Base-by-base conservation (phyloP, 2,888 invertebrate genomes). In the Phrixothrix hirtus region DNA sequence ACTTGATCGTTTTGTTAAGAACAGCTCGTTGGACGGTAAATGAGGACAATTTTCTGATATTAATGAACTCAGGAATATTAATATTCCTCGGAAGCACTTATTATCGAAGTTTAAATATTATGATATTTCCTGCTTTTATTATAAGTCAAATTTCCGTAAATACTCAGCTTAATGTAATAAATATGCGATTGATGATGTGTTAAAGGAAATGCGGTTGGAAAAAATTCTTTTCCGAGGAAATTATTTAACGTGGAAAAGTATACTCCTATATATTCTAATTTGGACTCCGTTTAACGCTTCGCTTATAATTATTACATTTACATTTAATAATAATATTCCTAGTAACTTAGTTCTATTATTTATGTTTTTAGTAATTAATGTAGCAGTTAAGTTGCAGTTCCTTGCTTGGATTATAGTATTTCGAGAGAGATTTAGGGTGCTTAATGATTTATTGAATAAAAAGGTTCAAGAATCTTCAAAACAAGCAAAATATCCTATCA, bases 401-500 rank as follows among this genome's bases (percentile, higher is more conserved):
- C 7, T 27, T 32, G 17, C 50, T 3, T 44, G 46, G 11, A 36
- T 25, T 17, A 15, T 37, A 11, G 15, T 36, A 12, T 12, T 55
- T 25, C 44, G 25, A n/a, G 11, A 36, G 6, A 36, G 55, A 1
- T 13, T 39, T 27, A 6, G 10, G 15, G 26, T 39, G 9, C 26
- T 39, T 7, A 39, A 39, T 39, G 6, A 27, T 4, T 6, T 39
- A 1, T 25, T 39, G 5, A 11, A 26, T 11, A 21, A 16, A n/a
- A 56, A 50, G 34, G 17, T 55, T 3, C 10, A 36, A 9, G 42
- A 58, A 15, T 55, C 55, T 5, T 11, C 42, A 4, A 6, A n/a
- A 9, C 21, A 17, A 3, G 9, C 6, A 5, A 52, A 35, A 7
- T 58, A 55, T 42, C 58, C 58, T 1, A 25, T 21, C 3, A 7